Evolutionary conservation across 1,140 invertebrate species (phyloP).

Genomic region (Neocloeon triangulifer): DNA sequence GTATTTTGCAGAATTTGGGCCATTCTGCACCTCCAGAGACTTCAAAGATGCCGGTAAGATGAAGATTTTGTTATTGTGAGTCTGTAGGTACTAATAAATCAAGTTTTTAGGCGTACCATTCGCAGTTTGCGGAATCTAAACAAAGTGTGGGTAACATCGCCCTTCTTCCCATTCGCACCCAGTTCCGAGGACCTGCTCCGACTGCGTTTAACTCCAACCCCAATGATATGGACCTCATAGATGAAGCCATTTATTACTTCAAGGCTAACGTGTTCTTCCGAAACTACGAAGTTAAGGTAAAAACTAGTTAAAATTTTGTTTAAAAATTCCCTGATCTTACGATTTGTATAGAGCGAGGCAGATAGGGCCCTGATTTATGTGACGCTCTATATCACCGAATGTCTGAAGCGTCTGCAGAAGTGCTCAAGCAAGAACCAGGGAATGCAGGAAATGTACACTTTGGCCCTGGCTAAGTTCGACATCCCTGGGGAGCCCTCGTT

Average conservation of each 20-base stretch:
- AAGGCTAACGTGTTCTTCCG: constrained; percentile 99
- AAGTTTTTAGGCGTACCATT: constrained; percentile 96
- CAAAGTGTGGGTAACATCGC: constrained; percentile 79
- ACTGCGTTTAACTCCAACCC: constrained; percentile 24
- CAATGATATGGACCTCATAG: constrained; percentile 74
- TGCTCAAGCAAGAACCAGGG: constrained; percentile 76
- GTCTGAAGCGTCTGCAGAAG: constrained; percentile 82
- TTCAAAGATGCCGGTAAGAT: too few species aligned
- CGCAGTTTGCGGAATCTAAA: constrained; percentile 51
- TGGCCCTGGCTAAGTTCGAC: constrained; percentile 88
- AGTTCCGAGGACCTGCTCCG: constrained; percentile 72
- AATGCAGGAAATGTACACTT: constrained; percentile 83
- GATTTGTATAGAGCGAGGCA: constrained; percentile 64
- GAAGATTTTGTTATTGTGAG: too few species aligned
- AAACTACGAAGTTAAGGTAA: constrained; percentile 92
- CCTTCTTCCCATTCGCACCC: constrained; percentile 64
- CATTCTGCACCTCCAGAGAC: too few species aligned
- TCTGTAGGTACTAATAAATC: too few species aligned
- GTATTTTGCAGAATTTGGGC: too few species aligned
- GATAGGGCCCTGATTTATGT: constrained; percentile 94
- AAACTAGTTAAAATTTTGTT: not conserved
- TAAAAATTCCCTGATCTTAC: constrained; percentile 5
- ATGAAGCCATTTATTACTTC: constrained; percentile 93
- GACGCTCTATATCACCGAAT: constrained; percentile 97
- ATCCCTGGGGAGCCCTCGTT: constrained; percentile 92